These are phyloP conservation scores for Xenentodon cancila DNA, from an alignment of 2,797 vertebrate species.

Conservation along the genomic window DNA sequence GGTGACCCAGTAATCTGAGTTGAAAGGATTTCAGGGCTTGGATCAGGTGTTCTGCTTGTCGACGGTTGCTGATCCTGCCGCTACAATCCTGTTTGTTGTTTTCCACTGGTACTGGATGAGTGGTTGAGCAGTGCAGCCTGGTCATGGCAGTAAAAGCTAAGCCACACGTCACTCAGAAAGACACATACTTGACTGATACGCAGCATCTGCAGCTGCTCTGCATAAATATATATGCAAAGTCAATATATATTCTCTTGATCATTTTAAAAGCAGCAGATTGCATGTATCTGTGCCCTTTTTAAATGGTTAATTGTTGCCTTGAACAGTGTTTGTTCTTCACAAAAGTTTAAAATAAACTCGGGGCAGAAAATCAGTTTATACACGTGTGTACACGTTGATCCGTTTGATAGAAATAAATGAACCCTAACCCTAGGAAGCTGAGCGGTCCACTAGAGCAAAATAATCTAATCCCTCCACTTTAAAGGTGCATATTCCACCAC, in stretches of 20 bases:
- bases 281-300: background rate
- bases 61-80: background rate
- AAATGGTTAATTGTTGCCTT: slow-evolving; percentile 5
- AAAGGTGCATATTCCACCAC: slow-evolving; percentile 47
- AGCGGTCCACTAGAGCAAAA: slow-evolving; percentile 17
- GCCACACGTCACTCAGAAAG: too few relatives aligned
- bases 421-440: background rate
- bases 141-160: too few relatives aligned
- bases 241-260: background rate
- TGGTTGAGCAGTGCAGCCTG: too few relatives aligned
- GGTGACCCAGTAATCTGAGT: background rate
- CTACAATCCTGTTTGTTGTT: slow-evolving; percentile 48
- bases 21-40: background rate
- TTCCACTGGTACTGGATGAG: slow-evolving; percentile 10
- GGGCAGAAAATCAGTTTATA: too few relatives aligned
- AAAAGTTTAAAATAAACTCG: background rate
- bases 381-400: background rate
- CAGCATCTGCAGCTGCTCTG: too few relatives aligned
- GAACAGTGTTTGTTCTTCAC: slow-evolving; percentile 33
- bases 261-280: background rate
- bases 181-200: too few relatives aligned
- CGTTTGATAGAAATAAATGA: background rate
- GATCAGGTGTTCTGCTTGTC: slow-evolving; percentile 5
- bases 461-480: slow-evolving; percentile 48
- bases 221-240: too few relatives aligned